Conservation (phyloP, 2,888 invertebrate genomes). For the Barypeithes pellucidus region DNA sequence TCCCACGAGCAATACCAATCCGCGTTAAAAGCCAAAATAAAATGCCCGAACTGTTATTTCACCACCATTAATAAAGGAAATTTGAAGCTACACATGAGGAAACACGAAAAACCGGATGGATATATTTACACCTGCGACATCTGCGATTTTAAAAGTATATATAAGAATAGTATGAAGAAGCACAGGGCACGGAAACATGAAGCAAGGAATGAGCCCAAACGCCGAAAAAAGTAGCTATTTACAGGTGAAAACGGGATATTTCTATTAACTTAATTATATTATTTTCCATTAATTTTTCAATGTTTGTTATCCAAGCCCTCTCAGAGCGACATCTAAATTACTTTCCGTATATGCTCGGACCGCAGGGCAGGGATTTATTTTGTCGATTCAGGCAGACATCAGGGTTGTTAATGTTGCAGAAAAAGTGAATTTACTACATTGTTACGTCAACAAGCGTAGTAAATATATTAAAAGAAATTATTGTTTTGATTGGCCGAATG, state of each 20-base stretch:
- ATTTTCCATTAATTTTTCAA: too few relatives aligned
- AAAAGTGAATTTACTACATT: too few relatives aligned
- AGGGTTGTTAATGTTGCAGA: too few relatives aligned
- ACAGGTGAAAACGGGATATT: background rate
- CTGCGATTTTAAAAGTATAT: slow-evolving; percentile 5
- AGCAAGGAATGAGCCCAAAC: background rate
- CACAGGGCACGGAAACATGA: background rate
- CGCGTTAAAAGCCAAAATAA: slow-evolving; percentile 8
- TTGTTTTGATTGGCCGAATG: too few relatives aligned
- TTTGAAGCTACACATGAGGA: slow-evolving; percentile 17
- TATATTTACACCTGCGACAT: background rate
- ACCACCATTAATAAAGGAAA: slow-evolving; percentile 1
- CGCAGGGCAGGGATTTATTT: too few relatives aligned
- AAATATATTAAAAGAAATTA: too few relatives aligned
- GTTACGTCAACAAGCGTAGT: too few relatives aligned
- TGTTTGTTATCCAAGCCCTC: too few relatives aligned
- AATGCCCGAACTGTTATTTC: slow-evolving; percentile 6
- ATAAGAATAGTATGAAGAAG: slow-evolving; percentile 9
- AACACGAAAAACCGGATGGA: background rate
- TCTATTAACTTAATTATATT: too few relatives aligned
- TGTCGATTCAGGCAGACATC: too few relatives aligned
- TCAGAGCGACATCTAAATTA: too few relatives aligned
- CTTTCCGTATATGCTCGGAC: too few relatives aligned
- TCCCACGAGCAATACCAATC: slow-evolving; percentile 3
- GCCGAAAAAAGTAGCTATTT: background rate